Conservation (phyloP, 2,113 vertebrate genomes). For the Triplophysa rosa region DNA sequence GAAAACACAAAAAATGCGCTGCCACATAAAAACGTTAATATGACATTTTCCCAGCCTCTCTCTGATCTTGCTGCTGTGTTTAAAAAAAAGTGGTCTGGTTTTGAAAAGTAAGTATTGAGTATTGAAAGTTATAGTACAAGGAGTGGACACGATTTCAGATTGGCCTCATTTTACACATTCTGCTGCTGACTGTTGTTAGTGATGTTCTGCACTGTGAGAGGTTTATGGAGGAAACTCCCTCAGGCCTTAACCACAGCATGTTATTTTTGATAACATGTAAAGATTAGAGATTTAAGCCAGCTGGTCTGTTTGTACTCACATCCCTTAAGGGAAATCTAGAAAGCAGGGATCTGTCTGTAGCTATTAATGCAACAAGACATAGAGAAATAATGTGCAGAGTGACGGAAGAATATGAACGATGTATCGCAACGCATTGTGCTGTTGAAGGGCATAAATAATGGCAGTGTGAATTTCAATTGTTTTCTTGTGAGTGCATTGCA, state of each 20-base stretch:
- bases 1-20: no score
- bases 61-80: no score
- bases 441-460: neutral
- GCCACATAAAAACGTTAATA: no score
- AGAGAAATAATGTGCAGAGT: neutral
- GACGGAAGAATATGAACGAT: neutral
- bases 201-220: neutral
- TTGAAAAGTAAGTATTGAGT: no score
- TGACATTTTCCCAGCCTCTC: no score
- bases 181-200: neutral
- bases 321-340: constrained; percentile 26
- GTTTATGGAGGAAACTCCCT: constrained; percentile 23
- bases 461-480: neutral
- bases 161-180: neutral
- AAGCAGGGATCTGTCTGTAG: constrained; percentile 10
- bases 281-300: constrained; percentile 42
- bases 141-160: neutral
- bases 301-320: constrained; percentile 30
- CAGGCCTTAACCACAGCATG: constrained; percentile 37
- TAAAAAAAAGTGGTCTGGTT: no score
- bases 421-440: neutral
- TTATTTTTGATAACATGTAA: constrained; percentile 24
- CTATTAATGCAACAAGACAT: constrained; percentile 19
- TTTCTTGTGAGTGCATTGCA: neutral
- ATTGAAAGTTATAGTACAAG: no score